phyloP scores from a whole-genome alignment of 2,797 vertebrate species.

The Bovichtus variegatus region DNA sequence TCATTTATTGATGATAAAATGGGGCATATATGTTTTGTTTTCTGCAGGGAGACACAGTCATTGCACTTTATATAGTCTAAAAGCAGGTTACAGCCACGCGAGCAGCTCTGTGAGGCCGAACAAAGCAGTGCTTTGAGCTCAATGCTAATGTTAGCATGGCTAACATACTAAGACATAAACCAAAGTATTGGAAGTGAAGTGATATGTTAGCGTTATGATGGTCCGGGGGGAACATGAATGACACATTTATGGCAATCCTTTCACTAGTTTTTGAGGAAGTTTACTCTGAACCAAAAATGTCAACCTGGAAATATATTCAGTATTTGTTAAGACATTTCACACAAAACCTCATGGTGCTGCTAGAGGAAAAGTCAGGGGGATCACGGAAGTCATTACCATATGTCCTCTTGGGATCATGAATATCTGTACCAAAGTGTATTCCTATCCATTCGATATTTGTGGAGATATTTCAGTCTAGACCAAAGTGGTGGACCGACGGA shows the following conservation, averaged over 20 bases:
- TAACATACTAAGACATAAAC: background rate
- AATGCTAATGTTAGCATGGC: background rate
- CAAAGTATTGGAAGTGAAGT: background rate
- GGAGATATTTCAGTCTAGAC: background rate
- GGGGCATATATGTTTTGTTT: constrained; percentile 18
- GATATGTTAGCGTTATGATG: background rate
- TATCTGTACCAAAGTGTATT: background rate
- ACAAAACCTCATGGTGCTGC: background rate
- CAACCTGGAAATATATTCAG: background rate
- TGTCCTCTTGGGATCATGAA: background rate
- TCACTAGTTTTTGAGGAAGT: background rate
- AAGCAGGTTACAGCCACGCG: background rate
- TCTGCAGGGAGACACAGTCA: background rate
- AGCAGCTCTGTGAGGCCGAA: background rate
- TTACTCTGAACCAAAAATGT: background rate
- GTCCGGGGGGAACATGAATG: background rate
- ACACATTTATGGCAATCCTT: background rate
- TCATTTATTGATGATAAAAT: constrained; percentile 49
- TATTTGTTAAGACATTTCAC: background rate
- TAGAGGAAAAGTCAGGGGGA: background rate
- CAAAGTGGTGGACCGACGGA: background rate
- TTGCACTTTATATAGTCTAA: constrained; percentile 7
- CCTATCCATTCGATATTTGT: background rate
- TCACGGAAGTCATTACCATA: background rate
- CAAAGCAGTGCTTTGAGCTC: background rate